phyloP scores from a whole-genome alignment of 2,888 invertebrate genomes.

The Caenorhabditis becei region DNA sequence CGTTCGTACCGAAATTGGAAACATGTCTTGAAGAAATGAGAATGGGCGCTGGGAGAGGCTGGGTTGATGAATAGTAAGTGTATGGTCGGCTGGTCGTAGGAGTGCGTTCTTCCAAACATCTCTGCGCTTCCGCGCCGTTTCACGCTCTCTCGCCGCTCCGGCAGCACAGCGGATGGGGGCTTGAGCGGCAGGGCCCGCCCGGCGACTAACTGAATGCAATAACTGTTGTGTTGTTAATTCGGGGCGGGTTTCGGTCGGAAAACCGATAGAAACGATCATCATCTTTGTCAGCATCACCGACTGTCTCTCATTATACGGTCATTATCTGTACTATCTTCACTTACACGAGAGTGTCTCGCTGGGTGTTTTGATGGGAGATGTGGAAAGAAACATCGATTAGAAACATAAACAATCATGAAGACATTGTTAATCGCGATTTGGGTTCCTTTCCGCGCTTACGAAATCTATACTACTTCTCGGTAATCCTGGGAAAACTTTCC shows the following conservation, averaged over 20 bases:
- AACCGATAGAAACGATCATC: constrained; percentile 20
- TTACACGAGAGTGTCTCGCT: background rate
- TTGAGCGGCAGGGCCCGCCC: constrained; percentile 19
- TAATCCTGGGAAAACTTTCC: too few species aligned
- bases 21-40: constrained; percentile 12
- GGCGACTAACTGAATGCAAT: constrained; percentile 22
- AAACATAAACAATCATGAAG: too few species aligned
- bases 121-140: constrained; percentile 24
- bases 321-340: constrained; percentile 40
- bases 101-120: constrained; percentile 26
- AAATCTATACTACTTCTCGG: too few species aligned
- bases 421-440: too few species aligned
- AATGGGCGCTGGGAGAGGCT: constrained; percentile 10
- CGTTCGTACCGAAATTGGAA: constrained; percentile 23
- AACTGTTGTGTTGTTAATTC: constrained; percentile 36
- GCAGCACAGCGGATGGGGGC: constrained; percentile 30
- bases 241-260: constrained; percentile 6
- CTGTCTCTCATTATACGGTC: constrained; percentile 11
- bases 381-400: background rate
- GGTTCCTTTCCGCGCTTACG: too few species aligned
- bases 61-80: constrained; percentile 54
- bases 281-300: constrained; percentile 41
- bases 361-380: background rate
- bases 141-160: constrained; percentile 26
- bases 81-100: constrained; percentile 37